These are phyloP conservation scores for Malacosoma neustria DNA, from an alignment of 2,888 invertebrate species.

Conservation along the genomic window DNA sequence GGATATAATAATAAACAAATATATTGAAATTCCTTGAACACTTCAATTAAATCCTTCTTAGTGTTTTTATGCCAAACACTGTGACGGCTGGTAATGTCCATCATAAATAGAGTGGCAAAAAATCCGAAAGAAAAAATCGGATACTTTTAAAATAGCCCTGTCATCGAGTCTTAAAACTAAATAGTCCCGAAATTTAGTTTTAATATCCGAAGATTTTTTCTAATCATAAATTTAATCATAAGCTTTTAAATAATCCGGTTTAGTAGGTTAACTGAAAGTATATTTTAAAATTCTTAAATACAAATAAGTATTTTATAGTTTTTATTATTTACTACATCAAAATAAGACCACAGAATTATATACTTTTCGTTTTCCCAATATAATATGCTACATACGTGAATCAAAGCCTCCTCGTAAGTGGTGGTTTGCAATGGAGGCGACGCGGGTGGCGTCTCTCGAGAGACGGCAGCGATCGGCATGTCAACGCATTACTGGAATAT, in stretches of 20 bases:
- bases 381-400: slow-evolving; percentile 38
- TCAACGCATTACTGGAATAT: slow-evolving; percentile 45
- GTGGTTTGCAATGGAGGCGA: slow-evolving; percentile 44
- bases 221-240: no score
- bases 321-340: no score
- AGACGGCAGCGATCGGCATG: slow-evolving; percentile 55
- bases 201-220: no score
- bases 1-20: no score
- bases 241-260: no score
- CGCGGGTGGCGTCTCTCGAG: slow-evolving; percentile 49
- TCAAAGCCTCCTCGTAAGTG: slow-evolving; percentile 57
- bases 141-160: neutral
- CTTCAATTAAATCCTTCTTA: neutral
- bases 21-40: no score
- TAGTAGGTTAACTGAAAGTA: no score
- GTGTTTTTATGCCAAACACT: neutral
- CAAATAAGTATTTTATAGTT: no score
- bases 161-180: neutral
- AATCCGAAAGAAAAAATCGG: neutral
- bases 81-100: neutral
- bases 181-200: no score
- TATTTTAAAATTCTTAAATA: no score
- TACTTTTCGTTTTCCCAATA: no score
- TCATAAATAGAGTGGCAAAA: neutral
- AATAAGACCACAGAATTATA: no score